Conservation (phyloP, 2,888 invertebrate genomes). For the Rhagophthalmus giganteus region DNA sequence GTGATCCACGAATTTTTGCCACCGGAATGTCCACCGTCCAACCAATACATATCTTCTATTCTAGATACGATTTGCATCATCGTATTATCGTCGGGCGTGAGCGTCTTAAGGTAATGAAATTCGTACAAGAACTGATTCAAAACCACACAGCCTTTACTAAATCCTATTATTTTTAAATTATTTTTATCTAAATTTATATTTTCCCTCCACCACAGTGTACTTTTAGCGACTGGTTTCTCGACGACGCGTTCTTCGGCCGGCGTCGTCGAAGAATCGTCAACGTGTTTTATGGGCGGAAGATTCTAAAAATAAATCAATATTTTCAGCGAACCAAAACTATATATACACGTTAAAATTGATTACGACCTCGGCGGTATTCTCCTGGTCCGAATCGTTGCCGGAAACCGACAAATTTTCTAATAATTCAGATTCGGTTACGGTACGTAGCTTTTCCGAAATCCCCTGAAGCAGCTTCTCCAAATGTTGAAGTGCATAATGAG, state of each 20-base stretch:
- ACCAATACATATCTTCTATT: slow-evolving; percentile 81
- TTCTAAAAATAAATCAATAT: not conserved
- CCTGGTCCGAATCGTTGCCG: too few species aligned
- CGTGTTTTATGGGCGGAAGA: slow-evolving; percentile 5
- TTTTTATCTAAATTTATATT: slow-evolving; percentile 61
- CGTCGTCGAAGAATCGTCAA: slow-evolving; percentile 1
- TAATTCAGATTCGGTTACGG: slow-evolving; percentile 9
- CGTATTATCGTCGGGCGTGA: slow-evolving; percentile 65
- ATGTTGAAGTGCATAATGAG: slow-evolving; percentile 73
- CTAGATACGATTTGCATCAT: slow-evolving; percentile 66
- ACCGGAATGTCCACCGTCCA: slow-evolving; percentile 91
- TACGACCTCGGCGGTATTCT: slow-evolving; percentile 1
- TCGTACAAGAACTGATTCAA: slow-evolving; percentile 89
- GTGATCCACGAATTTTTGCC: slow-evolving; percentile 88
- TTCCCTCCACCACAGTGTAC: slow-evolving; percentile 62
- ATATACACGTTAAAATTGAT: too few species aligned
- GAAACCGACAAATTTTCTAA: not conserved
- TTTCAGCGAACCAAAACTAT: too few species aligned
- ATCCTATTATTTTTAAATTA: slow-evolving; percentile 72
- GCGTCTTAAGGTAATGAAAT: slow-evolving; percentile 72
- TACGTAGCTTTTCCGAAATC: slow-evolving; percentile 57
- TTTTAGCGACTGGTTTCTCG: slow-evolving; percentile 10
- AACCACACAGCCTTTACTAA: slow-evolving; percentile 93
- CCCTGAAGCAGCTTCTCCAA: slow-evolving; percentile 66
- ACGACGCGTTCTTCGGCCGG: not conserved